These are phyloP conservation scores for Phthorimaea operculella DNA, from an alignment of 1,140 invertebrate genomes.

Conservation along the genomic window DNA sequence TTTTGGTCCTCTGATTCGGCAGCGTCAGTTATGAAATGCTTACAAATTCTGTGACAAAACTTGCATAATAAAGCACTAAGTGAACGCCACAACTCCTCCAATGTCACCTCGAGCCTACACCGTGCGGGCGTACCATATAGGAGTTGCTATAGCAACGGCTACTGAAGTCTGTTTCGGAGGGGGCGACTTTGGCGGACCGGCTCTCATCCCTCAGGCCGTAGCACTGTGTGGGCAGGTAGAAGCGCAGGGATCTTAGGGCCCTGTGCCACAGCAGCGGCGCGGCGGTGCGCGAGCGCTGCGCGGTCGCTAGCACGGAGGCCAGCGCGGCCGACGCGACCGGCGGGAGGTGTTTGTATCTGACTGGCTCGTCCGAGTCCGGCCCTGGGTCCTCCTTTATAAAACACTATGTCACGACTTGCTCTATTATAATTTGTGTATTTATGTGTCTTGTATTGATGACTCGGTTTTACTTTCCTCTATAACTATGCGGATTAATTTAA, in stretches of 20 bases:
- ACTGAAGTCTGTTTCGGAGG: slow-evolving; percentile 33
- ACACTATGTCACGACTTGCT: neutral
- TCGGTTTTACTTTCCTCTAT: no score
- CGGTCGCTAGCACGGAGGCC: slow-evolving; percentile 23
- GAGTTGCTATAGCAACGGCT: slow-evolving; percentile 48
- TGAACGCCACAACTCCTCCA: no score
- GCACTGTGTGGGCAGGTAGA: slow-evolving; percentile 35
- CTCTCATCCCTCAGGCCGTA: slow-evolving; percentile 30
- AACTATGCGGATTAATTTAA: no score
- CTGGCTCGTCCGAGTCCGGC: slow-evolving; percentile 29
- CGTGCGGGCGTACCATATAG: slow-evolving; percentile 51
- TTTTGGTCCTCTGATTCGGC: no score
- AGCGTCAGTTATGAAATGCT: no score
- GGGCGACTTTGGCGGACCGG: slow-evolving; percentile 33
- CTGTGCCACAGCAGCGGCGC: slow-evolving; percentile 24
- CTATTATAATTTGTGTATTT: no score
- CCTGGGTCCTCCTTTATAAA: slow-evolving; percentile 1
- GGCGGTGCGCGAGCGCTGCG: slow-evolving; percentile 18
- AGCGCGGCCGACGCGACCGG: slow-evolving; percentile 35
- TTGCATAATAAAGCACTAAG: no score
- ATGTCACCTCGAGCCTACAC: slow-evolving; percentile 22
- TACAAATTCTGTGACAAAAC: no score
- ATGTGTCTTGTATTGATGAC: no score
- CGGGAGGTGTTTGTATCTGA: slow-evolving; percentile 38
- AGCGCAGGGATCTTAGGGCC: slow-evolving; percentile 25